These are phyloP conservation scores for Strongylocentrotus purpuratus DNA, from an alignment of 35 echinoderm and acorn worm genomes.

Conservation along the genomic window DNA sequence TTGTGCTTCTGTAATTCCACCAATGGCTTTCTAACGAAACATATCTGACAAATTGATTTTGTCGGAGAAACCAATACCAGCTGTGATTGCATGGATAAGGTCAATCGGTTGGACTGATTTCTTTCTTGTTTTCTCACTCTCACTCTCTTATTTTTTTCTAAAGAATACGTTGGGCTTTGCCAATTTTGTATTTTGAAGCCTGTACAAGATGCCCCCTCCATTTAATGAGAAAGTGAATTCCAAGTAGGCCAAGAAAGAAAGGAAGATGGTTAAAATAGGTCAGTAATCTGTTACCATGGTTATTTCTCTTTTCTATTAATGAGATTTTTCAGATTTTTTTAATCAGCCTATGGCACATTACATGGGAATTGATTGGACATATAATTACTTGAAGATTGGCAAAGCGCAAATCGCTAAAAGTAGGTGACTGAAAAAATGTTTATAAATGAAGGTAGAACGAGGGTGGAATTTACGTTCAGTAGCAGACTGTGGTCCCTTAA, in stretches of 20 bases:
- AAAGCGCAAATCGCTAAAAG: too few relatives aligned
- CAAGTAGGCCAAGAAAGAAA: not conserved
- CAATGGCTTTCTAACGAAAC: not conserved
- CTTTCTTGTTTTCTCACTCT: too few relatives aligned
- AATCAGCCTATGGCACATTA: not conserved
- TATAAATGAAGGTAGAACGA: too few relatives aligned
- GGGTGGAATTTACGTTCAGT: too few relatives aligned
- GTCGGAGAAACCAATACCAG: not conserved
- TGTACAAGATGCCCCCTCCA: not conserved
- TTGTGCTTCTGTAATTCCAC: not conserved
- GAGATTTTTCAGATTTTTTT: not conserved
- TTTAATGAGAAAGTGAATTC: not conserved
- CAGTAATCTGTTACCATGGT: not conserved
- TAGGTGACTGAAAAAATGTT: too few relatives aligned
- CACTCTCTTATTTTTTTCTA: not conserved
- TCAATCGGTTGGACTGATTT: not conserved
- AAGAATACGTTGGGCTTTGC: not conserved
- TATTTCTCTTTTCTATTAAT: not conserved
- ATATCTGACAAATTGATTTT: constrained; percentile 9
- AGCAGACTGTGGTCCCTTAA: too few relatives aligned
- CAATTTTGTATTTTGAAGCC: not conserved
- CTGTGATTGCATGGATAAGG: not conserved
- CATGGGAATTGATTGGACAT: not conserved
- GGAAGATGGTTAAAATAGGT: not conserved
- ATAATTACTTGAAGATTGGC: not conserved